A percentile compares a stretch with the other conserved stretches of the same genome.
phyloP scores from a whole-genome alignment of 92 coral and sea anemone genomes.

The Umimayanthus chanpuru region DNA sequence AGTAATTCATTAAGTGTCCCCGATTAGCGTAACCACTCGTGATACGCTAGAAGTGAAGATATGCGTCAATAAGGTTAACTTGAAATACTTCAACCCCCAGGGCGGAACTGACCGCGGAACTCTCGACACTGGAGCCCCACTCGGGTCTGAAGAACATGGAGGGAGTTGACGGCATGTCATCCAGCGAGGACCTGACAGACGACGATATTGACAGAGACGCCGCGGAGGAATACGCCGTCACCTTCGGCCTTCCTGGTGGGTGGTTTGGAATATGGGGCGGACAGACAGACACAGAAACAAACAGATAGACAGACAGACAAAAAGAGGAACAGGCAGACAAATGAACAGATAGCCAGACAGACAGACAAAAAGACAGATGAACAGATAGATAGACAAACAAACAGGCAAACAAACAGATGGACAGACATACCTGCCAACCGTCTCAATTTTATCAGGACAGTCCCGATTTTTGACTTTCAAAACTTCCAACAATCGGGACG shows the following conservation, averaged over 20 bases:
- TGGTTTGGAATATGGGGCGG: neutral
- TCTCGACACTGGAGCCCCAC: conserved; percentile 83
- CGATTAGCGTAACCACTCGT: no score
- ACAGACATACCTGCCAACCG: no score
- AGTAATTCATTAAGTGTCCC: no score
- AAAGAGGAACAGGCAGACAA: neutral
- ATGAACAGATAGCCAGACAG: no score
- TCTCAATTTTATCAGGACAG: no score
- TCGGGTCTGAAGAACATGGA: conserved; percentile 62
- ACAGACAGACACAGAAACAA: neutral
- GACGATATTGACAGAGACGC: conserved; percentile 74
- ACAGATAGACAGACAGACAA: neutral
- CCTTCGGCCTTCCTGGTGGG: conserved; percentile 78
- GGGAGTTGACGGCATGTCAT: conserved; percentile 74
- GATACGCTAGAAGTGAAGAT: no score
- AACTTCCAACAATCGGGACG: no score
- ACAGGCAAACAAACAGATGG: no score
- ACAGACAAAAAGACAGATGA: no score
- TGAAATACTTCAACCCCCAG: conserved; percentile 36
- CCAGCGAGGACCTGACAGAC: conserved; percentile 82
- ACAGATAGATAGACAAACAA: no score
- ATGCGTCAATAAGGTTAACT: no score
- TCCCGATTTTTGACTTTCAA: no score
- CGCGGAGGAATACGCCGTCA: conserved; percentile 81
- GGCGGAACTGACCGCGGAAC: conserved; percentile 83